Conservation (phyloP, 2,113 vertebrate genomes). For the Nannospalax galili region DNA sequence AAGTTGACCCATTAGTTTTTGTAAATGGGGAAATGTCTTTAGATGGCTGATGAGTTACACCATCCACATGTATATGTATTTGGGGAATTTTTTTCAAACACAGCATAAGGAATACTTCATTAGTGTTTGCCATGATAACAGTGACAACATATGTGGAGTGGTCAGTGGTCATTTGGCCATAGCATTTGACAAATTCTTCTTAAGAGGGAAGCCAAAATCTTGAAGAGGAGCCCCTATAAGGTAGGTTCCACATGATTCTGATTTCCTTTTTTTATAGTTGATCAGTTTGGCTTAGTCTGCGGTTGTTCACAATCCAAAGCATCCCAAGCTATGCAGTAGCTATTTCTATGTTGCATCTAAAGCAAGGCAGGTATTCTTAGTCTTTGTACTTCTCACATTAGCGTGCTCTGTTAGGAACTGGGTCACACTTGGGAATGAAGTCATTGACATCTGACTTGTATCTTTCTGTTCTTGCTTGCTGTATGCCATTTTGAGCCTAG, state of each 20-base stretch:
- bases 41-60: neutral
- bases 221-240: neutral
- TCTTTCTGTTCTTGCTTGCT: too few species aligned
- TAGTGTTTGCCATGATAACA: neutral
- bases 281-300: neutral
- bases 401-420: neutral
- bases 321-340: neutral
- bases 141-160: neutral
- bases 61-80: too few species aligned
- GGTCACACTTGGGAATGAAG: neutral
- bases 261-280: neutral
- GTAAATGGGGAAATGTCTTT: neutral
- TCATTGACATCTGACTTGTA: neutral
- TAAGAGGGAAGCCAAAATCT: neutral
- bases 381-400: conserved; percentile 5
- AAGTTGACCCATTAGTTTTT: neutral
- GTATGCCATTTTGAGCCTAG: neutral
- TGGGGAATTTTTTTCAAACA: neutral
- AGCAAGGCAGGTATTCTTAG: neutral
- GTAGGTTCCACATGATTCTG: neutral
- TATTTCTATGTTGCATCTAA: neutral
- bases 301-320: neutral
- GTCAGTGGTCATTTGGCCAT: neutral
- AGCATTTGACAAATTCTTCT: neutral
- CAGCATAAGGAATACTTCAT: neutral